These are phyloP conservation scores for Aplodontia rufa DNA, from an alignment of 2,113 vertebrate species.

Conservation along the genomic window DNA sequence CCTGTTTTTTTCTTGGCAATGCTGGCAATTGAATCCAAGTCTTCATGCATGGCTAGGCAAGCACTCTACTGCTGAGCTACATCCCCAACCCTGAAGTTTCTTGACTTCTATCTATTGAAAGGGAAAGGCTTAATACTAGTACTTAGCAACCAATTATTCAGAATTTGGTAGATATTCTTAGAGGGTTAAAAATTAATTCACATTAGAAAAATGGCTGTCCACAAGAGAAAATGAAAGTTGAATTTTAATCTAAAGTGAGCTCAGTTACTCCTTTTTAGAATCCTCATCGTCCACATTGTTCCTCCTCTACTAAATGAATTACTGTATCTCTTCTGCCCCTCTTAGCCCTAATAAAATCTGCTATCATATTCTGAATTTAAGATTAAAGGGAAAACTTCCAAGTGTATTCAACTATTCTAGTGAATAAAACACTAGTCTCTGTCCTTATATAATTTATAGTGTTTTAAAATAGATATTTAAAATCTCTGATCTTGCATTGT, in stretches of 20 bases:
- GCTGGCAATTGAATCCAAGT: no score
- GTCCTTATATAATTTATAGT: neutral
- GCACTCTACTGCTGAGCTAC: no score
- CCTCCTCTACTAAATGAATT: neutral
- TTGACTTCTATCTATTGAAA: neutral
- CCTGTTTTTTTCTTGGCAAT: neutral
- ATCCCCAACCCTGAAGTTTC: no score
- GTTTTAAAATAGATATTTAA: neutral
- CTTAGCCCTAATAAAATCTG: neutral
- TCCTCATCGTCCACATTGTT: neutral
- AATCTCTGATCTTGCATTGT: neutral
- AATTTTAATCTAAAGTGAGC: neutral
- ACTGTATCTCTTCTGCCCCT: neutral
- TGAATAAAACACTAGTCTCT: neutral
- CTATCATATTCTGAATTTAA: neutral
- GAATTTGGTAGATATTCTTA: neutral
- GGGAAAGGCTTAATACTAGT: neutral
- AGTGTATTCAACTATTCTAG: neutral
- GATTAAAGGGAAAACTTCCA: neutral
- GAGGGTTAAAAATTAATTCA: neutral
- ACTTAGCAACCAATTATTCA: neutral
- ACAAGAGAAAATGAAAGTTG: neutral
- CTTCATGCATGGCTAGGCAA: no score
- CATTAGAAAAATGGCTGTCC: neutral
- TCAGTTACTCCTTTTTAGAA: neutral